Percentiles rank a stretch among this genome's conserved stretches.
These are phyloP conservation scores for Buceros bicornis DNA, from an alignment of 2,797 vertebrate genomes.

Conservation along the genomic window DNA sequence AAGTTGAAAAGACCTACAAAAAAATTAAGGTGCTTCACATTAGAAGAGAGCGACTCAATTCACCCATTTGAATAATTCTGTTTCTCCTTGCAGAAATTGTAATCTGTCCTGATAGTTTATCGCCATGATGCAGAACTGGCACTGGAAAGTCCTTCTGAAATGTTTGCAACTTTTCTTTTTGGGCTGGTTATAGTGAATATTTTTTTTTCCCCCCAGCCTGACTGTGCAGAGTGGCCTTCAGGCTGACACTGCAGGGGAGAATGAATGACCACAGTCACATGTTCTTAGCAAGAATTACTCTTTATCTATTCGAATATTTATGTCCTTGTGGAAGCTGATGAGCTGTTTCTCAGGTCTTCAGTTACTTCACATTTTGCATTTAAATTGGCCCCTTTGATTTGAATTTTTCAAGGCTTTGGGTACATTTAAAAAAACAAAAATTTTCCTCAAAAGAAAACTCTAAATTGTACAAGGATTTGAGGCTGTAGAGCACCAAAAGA, in stretches of 20 bases:
- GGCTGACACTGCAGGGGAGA: neutral
- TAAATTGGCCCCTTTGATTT: neutral
- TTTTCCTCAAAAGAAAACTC: neutral
- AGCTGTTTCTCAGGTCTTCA: constrained; percentile 2
- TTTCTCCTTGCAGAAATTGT: neutral
- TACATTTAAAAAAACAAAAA: accelerated
- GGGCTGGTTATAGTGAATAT: neutral
- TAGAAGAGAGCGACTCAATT: neutral
- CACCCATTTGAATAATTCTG: neutral
- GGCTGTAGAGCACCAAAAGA: neutral
- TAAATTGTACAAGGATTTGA: neutral
- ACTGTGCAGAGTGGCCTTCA: neutral
- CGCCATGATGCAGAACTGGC: neutral
- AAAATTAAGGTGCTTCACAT: neutral
- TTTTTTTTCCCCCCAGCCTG: accelerated
- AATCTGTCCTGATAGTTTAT: neutral
- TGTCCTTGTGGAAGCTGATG: constrained; percentile 16
- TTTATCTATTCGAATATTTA: constrained; percentile 29
- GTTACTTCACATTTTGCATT: constrained; percentile 9
- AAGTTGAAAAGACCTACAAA: neutral
- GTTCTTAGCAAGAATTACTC: neutral
- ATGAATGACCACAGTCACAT: neutral
- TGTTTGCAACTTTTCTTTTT: neutral
- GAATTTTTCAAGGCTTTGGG: neutral
- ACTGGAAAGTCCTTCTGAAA: neutral